Conservation (phyloP, 2,113 vertebrate species). For the Hylia prasina region DNA sequence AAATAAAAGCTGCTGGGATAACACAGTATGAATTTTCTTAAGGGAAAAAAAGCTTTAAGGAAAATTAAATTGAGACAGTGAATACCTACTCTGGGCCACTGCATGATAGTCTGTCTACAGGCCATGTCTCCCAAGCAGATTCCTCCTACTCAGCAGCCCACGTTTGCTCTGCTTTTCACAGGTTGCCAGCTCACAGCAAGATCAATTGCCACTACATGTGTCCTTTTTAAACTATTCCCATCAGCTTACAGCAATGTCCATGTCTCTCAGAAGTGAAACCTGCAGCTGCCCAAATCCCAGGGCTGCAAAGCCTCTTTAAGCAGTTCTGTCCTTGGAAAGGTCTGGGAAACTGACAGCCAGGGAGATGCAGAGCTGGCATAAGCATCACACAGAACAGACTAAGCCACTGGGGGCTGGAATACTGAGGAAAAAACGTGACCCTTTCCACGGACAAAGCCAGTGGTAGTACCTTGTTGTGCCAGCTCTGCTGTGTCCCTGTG, state of each 20-base stretch:
- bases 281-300: rapidly evolving
- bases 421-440: rapidly evolving
- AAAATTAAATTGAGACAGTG: neutral
- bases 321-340: neutral
- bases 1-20: neutral
- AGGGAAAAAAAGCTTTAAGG: neutral
- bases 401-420: neutral
- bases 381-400: neutral
- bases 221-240: neutral
- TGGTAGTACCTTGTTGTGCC: neutral
- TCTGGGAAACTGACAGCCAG: neutral
- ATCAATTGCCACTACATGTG: neutral
- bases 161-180: neutral
- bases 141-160: neutral
- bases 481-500: neutral
- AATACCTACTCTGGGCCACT: neutral
- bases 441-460: neutral
- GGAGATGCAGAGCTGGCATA: neutral
- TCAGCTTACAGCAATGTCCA: neutral
- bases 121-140: neutral
- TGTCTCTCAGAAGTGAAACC: rapidly evolving
- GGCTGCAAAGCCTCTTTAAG: neutral
- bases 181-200: neutral
- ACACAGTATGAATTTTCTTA: neutral
- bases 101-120: neutral